These are phyloP conservation scores for Trissonchulus latispiculum DNA, from an alignment of 2,888 invertebrate genomes.

Conservation along the genomic window DNA sequence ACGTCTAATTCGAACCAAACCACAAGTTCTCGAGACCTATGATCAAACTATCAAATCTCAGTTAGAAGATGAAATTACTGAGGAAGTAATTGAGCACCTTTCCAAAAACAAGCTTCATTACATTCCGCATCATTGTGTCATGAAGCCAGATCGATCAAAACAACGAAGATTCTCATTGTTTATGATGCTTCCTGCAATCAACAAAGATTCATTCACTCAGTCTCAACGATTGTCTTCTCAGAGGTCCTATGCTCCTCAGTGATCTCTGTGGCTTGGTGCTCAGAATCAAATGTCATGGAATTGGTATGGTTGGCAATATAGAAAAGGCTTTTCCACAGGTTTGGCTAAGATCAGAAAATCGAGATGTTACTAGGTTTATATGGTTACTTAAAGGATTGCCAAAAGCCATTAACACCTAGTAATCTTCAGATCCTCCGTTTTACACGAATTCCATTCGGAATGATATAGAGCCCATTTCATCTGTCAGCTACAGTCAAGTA, in stretches of 20 bases:
- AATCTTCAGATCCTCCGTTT: background rate
- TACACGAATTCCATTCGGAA: constrained; percentile 15
- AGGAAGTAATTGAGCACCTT: constrained; percentile 15
- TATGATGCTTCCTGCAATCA: constrained; percentile 29
- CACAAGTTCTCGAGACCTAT: too few species aligned
- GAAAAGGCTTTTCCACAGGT: constrained; percentile 21
- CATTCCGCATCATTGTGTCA: constrained; percentile 27
- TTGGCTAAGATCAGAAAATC: constrained; percentile 21
- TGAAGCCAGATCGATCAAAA: too few species aligned
- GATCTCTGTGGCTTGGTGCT: too few species aligned
- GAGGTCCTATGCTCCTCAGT: constrained; percentile 25
- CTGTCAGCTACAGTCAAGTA: constrained; percentile 6
- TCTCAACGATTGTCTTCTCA: constrained; percentile 29
- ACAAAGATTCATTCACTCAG: constrained; percentile 16
- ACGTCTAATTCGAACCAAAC: background rate
- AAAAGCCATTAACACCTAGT: background rate
- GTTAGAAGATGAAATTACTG: constrained; percentile 24
- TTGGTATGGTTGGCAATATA: too few species aligned
- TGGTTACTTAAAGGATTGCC: constrained; percentile 24
- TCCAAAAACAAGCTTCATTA: constrained; percentile 21
- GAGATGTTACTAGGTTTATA: constrained; percentile 26
- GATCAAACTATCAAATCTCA: too few species aligned
- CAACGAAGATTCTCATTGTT: constrained; percentile 30
- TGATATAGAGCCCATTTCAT: constrained; percentile 2
- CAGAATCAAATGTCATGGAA: too few species aligned